Conservation (phyloP, 1,140 invertebrate genomes). For the Hypothenemus hampei region DNA sequence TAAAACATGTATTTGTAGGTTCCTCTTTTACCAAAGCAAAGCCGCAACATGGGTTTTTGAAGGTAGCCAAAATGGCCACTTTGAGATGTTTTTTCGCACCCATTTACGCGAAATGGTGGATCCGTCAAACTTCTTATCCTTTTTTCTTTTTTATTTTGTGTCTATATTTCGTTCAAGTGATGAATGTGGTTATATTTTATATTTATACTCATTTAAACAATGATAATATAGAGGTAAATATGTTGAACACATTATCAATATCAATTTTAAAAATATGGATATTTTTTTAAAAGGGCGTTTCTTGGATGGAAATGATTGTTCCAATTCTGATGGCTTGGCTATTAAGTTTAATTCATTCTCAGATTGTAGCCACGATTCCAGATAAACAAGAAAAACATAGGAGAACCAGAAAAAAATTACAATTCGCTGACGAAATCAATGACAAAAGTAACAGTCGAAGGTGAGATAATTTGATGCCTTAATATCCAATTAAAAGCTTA, state of each 20-base stretch:
- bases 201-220: constrained; percentile 1
- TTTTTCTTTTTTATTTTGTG: constrained; percentile 59
- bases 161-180: constrained; percentile 34
- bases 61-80: constrained; percentile 73
- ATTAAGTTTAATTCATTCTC: constrained; percentile 82
- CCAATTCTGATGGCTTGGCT: constrained; percentile 76
- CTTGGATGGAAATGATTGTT: constrained; percentile 63
- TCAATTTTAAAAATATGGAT: background rate
- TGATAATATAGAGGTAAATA: constrained; percentile 36
- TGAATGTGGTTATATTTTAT: constrained; percentile 57
- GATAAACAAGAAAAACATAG: constrained; percentile 18
- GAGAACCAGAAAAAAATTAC: constrained; percentile 14
- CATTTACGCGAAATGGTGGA: constrained; percentile 81
- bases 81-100: constrained; percentile 77
- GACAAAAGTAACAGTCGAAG: background rate
- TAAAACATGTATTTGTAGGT: constrained; percentile 51
- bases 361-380: constrained; percentile 75
- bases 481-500: background rate
- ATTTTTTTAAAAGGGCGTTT: constrained; percentile 20
- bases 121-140: constrained; percentile 71
- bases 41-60: constrained; percentile 79
- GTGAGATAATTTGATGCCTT: background rate
- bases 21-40: constrained; percentile 92
- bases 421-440: constrained; percentile 21
- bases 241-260: constrained; percentile 3